phyloP scores from a whole-genome alignment of 1,140 invertebrate species.

The Neodiprion virginianus region DNA sequence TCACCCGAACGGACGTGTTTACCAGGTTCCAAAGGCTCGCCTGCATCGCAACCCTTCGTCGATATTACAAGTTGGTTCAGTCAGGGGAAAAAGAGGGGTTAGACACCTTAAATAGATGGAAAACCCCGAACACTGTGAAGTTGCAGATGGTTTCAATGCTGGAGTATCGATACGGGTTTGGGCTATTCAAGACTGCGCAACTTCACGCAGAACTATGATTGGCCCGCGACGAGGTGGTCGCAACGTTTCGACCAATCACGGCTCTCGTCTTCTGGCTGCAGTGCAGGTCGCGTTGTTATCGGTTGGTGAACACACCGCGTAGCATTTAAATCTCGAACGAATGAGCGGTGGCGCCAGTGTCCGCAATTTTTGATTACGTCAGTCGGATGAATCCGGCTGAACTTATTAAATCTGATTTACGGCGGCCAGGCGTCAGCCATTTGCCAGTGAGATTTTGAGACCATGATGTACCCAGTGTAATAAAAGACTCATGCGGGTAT shows the following conservation, averaged over 20 bases:
- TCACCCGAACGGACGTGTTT: constrained; percentile 55
- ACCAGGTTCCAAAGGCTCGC: constrained; percentile 55
- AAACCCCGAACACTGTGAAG: background rate
- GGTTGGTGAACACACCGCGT: background rate
- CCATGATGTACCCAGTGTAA: too few species aligned
- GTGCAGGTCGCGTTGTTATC: too few species aligned
- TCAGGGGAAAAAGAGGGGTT: background rate
- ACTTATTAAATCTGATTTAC: background rate
- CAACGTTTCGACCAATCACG: too few species aligned
- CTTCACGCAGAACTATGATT: too few species aligned
- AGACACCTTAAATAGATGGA: background rate
- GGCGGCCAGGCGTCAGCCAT: too few species aligned
- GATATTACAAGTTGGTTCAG: constrained; percentile 28
- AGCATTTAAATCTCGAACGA: constrained; percentile 1
- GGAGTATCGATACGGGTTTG: background rate
- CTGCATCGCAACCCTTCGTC: constrained; percentile 49
- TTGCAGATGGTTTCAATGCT: background rate
- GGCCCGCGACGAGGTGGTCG: too few species aligned
- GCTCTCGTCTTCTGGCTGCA: too few species aligned
- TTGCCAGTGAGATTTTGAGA: too few species aligned
- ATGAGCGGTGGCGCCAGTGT: background rate
- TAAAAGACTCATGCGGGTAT: too few species aligned
- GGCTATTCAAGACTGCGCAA: too few species aligned
- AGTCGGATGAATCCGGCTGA: background rate
- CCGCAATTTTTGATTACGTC: background rate